These are phyloP conservation scores for Pachydiplax longipennis DNA, from an alignment of 2,888 invertebrate genomes.

Conservation along the genomic window DNA sequence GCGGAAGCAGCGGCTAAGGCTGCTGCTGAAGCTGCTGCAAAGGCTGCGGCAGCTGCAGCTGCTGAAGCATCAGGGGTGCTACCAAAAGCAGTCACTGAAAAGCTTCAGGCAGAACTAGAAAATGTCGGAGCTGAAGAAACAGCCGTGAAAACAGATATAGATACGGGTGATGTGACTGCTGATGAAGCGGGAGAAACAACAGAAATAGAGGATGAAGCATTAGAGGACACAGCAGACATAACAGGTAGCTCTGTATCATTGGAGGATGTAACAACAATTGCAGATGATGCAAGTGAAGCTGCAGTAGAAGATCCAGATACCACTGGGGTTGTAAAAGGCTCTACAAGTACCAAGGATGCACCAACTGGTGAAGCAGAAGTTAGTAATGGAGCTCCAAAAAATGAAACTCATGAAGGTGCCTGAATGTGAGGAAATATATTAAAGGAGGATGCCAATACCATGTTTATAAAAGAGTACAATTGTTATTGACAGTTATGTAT, in stretches of 20 bases:
- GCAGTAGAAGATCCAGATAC: not conserved
- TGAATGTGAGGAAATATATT: not conserved
- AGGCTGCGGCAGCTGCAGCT: not conserved
- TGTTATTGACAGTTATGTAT: no score
- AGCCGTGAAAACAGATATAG: not conserved
- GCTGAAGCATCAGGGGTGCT: not conserved
- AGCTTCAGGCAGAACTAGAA: not conserved
- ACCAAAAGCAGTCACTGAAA: not conserved
- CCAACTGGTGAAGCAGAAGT: not conserved
- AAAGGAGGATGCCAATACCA: not conserved
- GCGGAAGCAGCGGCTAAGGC: not conserved
- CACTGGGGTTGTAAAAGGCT: not conserved
- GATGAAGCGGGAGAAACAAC: not conserved
- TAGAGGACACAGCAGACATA: not conserved
- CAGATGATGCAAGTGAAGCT: not conserved
- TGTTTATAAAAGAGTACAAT: no score
- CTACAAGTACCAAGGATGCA: not conserved
- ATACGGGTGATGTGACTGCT: not conserved
- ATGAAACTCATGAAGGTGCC: not conserved
- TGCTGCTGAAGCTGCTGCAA: not conserved
- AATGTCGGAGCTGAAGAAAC: not conserved
- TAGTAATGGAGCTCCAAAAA: not conserved
- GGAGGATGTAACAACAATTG: not conserved
- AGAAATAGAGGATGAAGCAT: not conserved
- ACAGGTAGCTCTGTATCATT: slow-evolving; percentile 1